Base-by-base conservation (phyloP, 2,888 invertebrate species). In the Netelia melanura region DNA sequence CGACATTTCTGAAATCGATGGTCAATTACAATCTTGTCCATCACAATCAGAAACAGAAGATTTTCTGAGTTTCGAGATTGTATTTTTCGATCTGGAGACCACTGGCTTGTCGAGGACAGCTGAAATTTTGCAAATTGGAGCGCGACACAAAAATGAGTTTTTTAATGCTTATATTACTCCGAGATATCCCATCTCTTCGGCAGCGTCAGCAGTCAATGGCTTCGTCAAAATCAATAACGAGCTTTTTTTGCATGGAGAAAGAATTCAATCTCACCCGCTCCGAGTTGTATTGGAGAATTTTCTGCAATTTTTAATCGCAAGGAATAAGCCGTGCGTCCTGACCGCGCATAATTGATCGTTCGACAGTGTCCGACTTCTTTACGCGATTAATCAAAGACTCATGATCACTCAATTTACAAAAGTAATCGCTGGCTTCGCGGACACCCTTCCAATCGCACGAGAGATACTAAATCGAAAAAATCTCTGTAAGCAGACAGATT, bases 21-120 rank as follows among this genome's bases (percentile, higher is more conserved):
- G 48, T 62, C 38, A 43, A 62, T 1, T 23, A 56, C 56, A 52
- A 56, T n/a, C 43, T 11, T 5, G n/a, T 54, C 11, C 48, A 25
- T 8, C 54, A 30, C 23, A 62, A 38, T 52, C 30, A 30, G 30
- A 30, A 30, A 2, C 21, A 30, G 64, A 30, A 30, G 1, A 82
- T 71, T 54, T 54, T 21, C 54, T 30, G 2, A 54, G 10, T 58
- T 62, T 75, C 44, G 64, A 71, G 65, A 71, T 80, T 48, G 74
- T 86, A 38, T 84, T 74, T 62, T 83, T 83, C n/a, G 80, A 85
- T 61, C 52, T 86, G n/a, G 83, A 81, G 65, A 86, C 87, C 8
- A 61, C 82, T n/a, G 83, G 80, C n/a, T 70, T 87, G 23, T 67
- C 48, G 17, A 62, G 54, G 30, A 54, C 52, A 8, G 72, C 65